These are phyloP conservation scores for Cirrhinus molitorella DNA, from an alignment of 2,797 vertebrate species.

Conservation along the genomic window DNA sequence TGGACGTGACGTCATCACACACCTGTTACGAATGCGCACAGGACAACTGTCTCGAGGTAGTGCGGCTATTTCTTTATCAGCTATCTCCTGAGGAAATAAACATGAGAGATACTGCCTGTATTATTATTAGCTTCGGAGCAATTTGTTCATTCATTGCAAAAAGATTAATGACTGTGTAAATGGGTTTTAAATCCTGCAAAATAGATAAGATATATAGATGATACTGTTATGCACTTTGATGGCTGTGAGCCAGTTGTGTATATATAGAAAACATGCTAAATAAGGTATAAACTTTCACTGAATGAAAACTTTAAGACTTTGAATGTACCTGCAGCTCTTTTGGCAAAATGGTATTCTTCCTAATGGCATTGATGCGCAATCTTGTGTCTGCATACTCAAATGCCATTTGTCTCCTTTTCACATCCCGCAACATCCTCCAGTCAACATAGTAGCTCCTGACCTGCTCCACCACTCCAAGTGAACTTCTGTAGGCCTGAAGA, in stretches of 20 bases:
- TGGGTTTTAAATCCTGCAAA: neutral
- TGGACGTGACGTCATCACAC: constrained; percentile 92
- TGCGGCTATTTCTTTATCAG: constrained; percentile 89
- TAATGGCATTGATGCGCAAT: constrained; percentile 90
- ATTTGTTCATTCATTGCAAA: neutral
- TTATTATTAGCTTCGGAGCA: neutral
- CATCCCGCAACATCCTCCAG: constrained; percentile 95
- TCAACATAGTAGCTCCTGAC: constrained; percentile 87
- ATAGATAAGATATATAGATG: no score
- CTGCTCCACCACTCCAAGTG: constrained; percentile 76
- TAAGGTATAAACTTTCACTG: accelerated
- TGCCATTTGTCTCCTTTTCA: constrained; percentile 90
- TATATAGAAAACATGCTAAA: neutral
- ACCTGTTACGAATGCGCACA: constrained; percentile 90
- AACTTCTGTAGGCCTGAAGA: constrained; percentile 73
- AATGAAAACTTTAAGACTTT: neutral
- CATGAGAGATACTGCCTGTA: neutral
- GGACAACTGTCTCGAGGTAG: constrained; percentile 94
- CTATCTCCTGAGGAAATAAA: constrained; percentile 81
- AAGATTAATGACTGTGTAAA: neutral
- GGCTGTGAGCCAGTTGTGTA: no score
- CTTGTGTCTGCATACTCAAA: constrained; percentile 90
- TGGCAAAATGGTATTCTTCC: constrained; percentile 93
- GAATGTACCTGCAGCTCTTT: constrained; percentile 88
- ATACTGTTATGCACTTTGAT: no score